Conservation (phyloP, 2,113 vertebrate genomes). For the Etia nguti region DNA sequence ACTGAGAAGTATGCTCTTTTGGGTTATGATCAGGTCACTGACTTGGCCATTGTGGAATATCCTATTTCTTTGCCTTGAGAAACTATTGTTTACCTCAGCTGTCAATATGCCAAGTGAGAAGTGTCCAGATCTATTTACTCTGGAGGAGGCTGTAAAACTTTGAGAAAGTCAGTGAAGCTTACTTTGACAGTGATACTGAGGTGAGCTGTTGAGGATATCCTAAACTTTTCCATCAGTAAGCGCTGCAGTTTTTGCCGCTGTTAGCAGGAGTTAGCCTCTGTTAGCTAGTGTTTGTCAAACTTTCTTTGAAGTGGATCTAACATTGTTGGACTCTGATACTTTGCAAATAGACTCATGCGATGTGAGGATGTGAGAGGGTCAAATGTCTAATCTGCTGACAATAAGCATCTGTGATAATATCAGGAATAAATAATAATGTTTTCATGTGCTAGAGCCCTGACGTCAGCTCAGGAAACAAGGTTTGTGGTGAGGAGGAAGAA, state of each 20-base stretch:
- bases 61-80: not conserved
- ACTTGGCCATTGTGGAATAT: not conserved
- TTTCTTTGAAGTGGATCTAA: not conserved
- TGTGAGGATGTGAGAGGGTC: not conserved
- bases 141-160: not conserved
- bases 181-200: not conserved
- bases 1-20: not conserved
- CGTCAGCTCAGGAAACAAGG: not conserved
- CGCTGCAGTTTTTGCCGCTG: not conserved
- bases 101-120: not conserved
- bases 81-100: not conserved
- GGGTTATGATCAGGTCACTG: not conserved
- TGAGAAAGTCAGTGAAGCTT: not conserved
- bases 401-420: not conserved
- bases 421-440: not conserved
- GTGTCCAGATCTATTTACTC: not conserved
- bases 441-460: not conserved
- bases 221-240: not conserved
- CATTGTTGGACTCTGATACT: not conserved
- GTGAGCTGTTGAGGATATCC: not conserved
- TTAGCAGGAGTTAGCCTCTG: not conserved
- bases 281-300: not conserved
- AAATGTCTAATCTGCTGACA: not conserved
- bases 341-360: not conserved
- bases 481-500: not conserved